Base-by-base conservation (phyloP, 2,797 vertebrate species). In the Spondyliosoma cantharus region DNA sequence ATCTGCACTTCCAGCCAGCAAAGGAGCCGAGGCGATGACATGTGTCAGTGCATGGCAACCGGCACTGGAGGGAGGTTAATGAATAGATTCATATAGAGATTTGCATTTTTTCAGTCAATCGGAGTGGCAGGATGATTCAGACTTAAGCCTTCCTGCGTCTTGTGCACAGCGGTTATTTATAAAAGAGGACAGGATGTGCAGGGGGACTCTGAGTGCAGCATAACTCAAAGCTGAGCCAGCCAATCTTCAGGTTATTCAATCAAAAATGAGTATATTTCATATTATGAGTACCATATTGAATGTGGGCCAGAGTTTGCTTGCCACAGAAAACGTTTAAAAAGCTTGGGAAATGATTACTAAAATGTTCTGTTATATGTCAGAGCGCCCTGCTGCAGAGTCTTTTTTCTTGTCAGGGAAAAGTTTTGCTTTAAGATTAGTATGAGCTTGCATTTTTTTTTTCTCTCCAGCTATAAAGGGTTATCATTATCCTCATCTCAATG, bases 181-280 rank as follows among this genome's bases (percentile, higher is more conserved):
- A 66, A 90, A 86, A 78, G 79, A 78, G 86, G 79, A 87, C 83
- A 84, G 75, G 83, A 88, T 89, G 89, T 92, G 85, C 83, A 63
- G 53, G 60, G 76, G 76, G 84, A 82, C 48, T 82, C 74, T 9
- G 69, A 80, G 71, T 37, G 45, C 79, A 75, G 82, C 83, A 76
- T 53, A 83, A 82, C 73, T 88, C 84, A 70, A 64, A 87, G 93
- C 90, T 88, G 86, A 94, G 89, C 76, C 79, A 88, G 87, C 87
- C 86, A 86, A 78, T 92, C 90, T 87, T 58, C 2, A 84, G 89
- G 81, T 91, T 90, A 93, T 93, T 93, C 90, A 92, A 93, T 93
- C 90, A 93, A 90, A 92, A 88, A 90, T 84, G 85, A 93, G 86
- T 85, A 85, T 69, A 88, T 92, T 89, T 90, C 73, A 84, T 82